Conservation (phyloP, 2,113 vertebrate species). For the Hippolais icterina region DNA sequence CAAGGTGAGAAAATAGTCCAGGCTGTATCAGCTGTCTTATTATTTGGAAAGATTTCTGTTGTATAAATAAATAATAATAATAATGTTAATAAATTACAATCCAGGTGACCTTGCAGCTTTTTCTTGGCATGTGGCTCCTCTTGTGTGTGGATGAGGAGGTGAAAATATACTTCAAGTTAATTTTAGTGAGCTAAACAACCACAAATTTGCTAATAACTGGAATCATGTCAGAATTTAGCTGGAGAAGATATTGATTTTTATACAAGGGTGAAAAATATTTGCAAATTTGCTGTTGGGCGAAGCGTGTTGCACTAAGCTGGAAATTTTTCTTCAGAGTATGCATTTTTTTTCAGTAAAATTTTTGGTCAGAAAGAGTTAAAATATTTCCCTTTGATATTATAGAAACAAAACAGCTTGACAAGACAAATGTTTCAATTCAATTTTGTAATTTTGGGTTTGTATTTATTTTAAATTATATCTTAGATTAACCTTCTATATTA, state of each 20-base stretch:
- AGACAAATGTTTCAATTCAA: background rate
- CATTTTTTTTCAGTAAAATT: background rate
- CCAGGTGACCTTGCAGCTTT: background rate
- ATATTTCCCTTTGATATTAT: background rate
- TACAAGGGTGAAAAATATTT: background rate
- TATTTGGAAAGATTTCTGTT: background rate
- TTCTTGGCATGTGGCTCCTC: background rate
- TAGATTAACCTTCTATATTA: conserved; percentile 3
- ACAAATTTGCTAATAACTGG: background rate
- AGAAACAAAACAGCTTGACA: background rate
- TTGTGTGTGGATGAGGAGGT: background rate
- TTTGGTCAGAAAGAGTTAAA: conserved; percentile 16
- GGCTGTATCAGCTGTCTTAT: background rate
- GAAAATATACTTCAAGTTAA: background rate
- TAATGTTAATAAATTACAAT: background rate
- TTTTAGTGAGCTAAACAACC: background rate
- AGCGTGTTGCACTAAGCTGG: background rate
- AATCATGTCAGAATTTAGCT: background rate
- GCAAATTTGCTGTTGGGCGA: background rate
- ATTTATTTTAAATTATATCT: conserved; percentile 43
- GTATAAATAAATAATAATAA: background rate
- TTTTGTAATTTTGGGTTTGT: background rate
- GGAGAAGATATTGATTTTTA: background rate
- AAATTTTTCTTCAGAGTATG: background rate
- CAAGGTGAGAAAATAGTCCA: background rate